These are phyloP conservation scores for Drosophila cognata DNA, from an alignment of 2,888 invertebrate species.

Conservation along the genomic window DNA sequence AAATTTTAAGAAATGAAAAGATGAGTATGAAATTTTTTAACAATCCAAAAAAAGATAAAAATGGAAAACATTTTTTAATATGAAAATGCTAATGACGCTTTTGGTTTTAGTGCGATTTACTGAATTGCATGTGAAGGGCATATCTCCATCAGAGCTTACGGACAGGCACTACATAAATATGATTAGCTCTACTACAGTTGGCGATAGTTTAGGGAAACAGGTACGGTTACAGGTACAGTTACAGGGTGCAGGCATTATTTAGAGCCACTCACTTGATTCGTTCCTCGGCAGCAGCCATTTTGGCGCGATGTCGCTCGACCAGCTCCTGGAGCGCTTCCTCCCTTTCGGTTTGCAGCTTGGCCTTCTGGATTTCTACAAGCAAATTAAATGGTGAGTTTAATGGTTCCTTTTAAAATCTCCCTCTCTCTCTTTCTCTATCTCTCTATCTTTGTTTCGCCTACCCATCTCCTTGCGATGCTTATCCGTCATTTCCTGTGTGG, in stretches of 20 bases:
- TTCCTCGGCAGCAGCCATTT: constrained; percentile 83
- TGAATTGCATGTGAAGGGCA: background rate
- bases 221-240: background rate
- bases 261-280: constrained; percentile 85
- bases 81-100: background rate
- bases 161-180: constrained; percentile 8
- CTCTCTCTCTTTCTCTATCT: background rate
- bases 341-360: constrained; percentile 86
- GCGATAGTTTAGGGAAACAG: background rate
- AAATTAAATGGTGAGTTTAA: background rate
- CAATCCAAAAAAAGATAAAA: no score
- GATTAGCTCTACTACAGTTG: constrained; percentile 27
- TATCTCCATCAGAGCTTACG: background rate
- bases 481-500: constrained; percentile 88
- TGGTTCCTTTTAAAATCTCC: fast-evolving
- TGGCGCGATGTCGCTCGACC: constrained; percentile 86
- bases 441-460: constrained; percentile 72
- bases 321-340: constrained; percentile 86
- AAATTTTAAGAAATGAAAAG: background rate
- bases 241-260: background rate
- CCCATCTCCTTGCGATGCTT: constrained; percentile 89
- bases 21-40: background rate
- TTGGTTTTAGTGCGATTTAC: background rate
- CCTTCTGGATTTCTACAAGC: constrained; percentile 85
- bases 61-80: background rate